These are phyloP conservation scores for Origma solitaria DNA, from an alignment of 2,113 vertebrate species.

Conservation along the genomic window DNA sequence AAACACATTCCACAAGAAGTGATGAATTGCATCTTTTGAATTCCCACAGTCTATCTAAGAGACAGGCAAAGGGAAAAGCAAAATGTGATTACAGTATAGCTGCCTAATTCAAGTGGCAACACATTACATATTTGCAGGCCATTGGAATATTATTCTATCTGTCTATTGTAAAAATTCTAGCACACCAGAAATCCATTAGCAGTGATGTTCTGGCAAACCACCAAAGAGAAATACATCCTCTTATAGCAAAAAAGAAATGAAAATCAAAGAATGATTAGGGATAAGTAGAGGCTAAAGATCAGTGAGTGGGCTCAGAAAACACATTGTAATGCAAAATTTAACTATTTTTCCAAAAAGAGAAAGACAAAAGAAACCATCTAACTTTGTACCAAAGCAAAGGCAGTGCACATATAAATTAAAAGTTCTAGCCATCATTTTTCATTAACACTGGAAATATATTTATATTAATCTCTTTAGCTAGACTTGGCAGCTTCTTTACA, in stretches of 20 bases:
- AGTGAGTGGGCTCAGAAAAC: neutral
- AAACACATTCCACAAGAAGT: neutral
- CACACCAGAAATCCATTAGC: slow-evolving; percentile 48
- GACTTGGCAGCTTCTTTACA: neutral
- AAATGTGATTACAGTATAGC: neutral
- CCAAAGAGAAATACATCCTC: slow-evolving; percentile 42
- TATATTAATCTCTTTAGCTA: slow-evolving; percentile 31
- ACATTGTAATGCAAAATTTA: neutral
- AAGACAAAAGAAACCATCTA: slow-evolving; percentile 25
- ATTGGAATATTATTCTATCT: neutral
- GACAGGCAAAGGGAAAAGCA: neutral
- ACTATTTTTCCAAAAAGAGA: neutral
- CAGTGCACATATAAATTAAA: neutral
- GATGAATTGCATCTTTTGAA: neutral
- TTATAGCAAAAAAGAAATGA: slow-evolving; percentile 11
- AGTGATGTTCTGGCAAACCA: slow-evolving; percentile 30
- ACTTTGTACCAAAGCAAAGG: slow-evolving; percentile 37
- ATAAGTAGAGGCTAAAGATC: slow-evolving; percentile 38
- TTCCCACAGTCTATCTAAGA: neutral
- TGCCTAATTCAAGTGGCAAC: neutral
- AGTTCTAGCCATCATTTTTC: neutral
- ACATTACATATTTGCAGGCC: neutral
- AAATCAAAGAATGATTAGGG: slow-evolving; percentile 27
- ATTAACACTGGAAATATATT: slow-evolving; percentile 34
- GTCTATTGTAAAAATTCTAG: slow-evolving; percentile 7